Percentiles rank a stretch among this genome's conserved stretches.
Conservation (phyloP, 2,888 invertebrate genomes). For the Chalcis sispes region DNA sequence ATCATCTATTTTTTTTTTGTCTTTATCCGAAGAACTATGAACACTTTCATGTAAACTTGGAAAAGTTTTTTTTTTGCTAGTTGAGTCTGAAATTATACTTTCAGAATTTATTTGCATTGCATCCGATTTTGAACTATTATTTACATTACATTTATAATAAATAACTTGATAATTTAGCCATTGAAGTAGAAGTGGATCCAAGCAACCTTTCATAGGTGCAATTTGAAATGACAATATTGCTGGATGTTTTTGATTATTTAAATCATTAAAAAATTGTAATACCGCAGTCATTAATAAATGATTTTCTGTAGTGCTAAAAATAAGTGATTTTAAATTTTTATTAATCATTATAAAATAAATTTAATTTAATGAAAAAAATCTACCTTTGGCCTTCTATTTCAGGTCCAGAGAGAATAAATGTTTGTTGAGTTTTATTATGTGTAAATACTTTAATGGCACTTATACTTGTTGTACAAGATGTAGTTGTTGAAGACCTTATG, state of each 20-base stretch:
- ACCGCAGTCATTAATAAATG: conserved; percentile 68
- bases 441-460: conserved; percentile 78
- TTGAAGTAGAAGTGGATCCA: conserved; percentile 82
- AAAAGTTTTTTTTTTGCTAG: conserved; percentile 68
- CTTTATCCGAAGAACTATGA: conserved; percentile 74
- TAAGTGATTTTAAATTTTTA: conserved; percentile 45
- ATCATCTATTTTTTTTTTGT: conserved; percentile 61
- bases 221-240: conserved; percentile 77
- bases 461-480: conserved; percentile 73
- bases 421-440: conserved; percentile 77
- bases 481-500: conserved; percentile 69
- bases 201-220: conserved; percentile 77
- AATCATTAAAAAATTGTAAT: conserved; percentile 75
- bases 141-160: conserved; percentile 65
- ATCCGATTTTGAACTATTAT: conserved; percentile 59
- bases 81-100: conserved; percentile 68
- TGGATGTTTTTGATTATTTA: conserved; percentile 75
- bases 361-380: too few species aligned
- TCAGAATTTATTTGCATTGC: conserved; percentile 63
- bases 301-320: conserved; percentile 62
- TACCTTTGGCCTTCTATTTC: conserved; percentile 70
- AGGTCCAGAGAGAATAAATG: conserved; percentile 79
- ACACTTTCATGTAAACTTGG: conserved; percentile 73
- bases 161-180: conserved; percentile 80
- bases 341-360: conserved; percentile 18